These are phyloP conservation scores for Vicugna pacos DNA, from an alignment of 2,113 vertebrate species.

Conservation along the genomic window DNA sequence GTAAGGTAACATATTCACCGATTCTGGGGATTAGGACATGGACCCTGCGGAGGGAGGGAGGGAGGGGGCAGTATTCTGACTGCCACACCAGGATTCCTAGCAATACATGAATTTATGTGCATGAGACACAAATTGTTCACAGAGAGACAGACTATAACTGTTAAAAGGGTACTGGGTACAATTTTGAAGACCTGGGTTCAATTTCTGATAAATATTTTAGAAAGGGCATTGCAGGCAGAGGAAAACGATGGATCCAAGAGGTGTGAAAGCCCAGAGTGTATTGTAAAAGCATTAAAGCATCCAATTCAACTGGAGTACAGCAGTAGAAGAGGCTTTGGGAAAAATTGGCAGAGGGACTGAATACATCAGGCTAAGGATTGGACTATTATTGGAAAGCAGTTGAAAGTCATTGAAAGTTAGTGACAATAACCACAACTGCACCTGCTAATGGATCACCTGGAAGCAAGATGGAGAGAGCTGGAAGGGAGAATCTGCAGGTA, in stretches of 20 bases:
- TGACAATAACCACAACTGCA: background rate
- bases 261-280: background rate
- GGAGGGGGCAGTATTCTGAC: background rate
- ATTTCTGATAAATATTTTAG: background rate
- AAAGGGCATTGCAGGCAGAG: background rate
- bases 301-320: background rate
- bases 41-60: rapidly evolving
- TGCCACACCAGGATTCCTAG: background rate
- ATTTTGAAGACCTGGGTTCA: background rate
- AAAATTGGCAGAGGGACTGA: background rate
- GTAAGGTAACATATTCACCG: background rate
- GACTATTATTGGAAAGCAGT: background rate
- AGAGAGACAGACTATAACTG: background rate
- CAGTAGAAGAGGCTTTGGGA: background rate
- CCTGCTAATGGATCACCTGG: background rate
- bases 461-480: background rate
- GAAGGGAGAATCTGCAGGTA: background rate
- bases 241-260: background rate
- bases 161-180: background rate
- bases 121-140: background rate
- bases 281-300: background rate
- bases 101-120: background rate
- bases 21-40: background rate
- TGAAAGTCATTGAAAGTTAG: background rate
- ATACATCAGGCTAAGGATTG: background rate